These are phyloP conservation scores for Agelas oroides DNA, from an alignment of 37 sponge, comb jelly and placozoan species.

Conservation along the genomic window DNA sequence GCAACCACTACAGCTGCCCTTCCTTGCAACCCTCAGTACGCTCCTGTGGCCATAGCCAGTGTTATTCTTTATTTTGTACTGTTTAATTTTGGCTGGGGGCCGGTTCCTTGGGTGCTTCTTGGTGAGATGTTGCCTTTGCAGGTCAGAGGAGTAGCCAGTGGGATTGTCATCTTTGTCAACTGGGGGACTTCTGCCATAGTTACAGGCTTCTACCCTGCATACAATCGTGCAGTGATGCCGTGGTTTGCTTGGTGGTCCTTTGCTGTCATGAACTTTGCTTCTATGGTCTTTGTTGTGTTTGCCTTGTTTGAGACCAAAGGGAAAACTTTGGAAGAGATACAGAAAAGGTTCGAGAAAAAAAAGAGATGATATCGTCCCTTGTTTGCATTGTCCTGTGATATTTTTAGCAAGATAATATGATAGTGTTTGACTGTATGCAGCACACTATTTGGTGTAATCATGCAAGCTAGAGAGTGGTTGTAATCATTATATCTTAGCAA, in stretches of 20 bases:
- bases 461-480: too few relatives aligned
- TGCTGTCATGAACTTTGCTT: constrained; percentile 18
- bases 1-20: not conserved
- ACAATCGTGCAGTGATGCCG: constrained; percentile 5
- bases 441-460: too few relatives aligned
- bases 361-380: not conserved
- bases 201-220: constrained; percentile 38
- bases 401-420: too few relatives aligned
- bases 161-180: constrained; percentile 57
- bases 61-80: constrained; percentile 48
- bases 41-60: constrained; percentile 56
- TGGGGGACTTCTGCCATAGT: constrained; percentile 71
- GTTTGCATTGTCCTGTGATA: too few relatives aligned
- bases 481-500: too few relatives aligned
- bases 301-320: constrained; percentile 70
- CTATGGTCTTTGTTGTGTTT: constrained; percentile 39
- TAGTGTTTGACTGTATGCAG: too few relatives aligned
- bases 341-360: constrained; percentile 23
- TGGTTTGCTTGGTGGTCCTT: constrained; percentile 72
- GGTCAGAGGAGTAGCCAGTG: constrained; percentile 52
- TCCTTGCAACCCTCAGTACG: constrained; percentile 7
- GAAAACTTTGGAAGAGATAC: constrained; percentile 53
- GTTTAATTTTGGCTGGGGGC: constrained; percentile 75
- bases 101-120: constrained; percentile 82
- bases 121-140: constrained; percentile 71